These are phyloP conservation scores for Laterallus jamaicensis DNA, from an alignment of 2,113 vertebrate genomes.

Conservation along the genomic window DNA sequence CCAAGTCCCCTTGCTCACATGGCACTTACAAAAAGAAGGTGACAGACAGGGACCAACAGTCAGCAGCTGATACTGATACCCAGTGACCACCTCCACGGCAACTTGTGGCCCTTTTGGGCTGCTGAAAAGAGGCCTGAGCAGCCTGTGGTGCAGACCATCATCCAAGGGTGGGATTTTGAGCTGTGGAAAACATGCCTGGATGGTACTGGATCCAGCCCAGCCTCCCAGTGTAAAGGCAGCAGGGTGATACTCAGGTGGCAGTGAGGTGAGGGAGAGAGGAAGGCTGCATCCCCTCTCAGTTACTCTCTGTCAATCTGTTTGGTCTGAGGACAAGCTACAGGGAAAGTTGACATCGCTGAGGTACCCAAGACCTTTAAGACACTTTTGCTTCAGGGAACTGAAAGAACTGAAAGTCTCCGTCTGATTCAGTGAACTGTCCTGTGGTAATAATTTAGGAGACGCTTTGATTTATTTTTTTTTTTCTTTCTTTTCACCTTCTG, in stretches of 20 bases:
- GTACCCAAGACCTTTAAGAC: background rate
- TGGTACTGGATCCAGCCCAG: background rate
- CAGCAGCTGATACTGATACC: background rate
- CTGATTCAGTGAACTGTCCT: background rate
- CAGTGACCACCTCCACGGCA: background rate
- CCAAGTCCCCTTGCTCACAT: background rate
- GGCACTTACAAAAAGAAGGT: background rate
- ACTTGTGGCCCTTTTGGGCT: background rate
- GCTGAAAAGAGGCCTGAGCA: background rate
- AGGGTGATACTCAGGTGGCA: background rate
- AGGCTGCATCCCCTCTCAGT: background rate
- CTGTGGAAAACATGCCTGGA: background rate
- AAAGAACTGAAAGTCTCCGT: background rate
- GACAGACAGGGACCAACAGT: background rate
- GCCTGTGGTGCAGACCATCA: background rate
- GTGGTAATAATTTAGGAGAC: background rate
- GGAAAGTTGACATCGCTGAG: background rate
- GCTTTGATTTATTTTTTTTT: background rate
- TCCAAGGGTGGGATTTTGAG: background rate
- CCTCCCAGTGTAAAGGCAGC: background rate
- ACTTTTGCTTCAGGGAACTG: background rate
- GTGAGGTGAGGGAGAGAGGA: background rate
- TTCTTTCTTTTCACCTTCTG: constrained; percentile 1
- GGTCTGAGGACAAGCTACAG: background rate
- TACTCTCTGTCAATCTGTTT: background rate